phyloP scores from a whole-genome alignment of 1,140 invertebrate species.

The Aphis craccivora region DNA sequence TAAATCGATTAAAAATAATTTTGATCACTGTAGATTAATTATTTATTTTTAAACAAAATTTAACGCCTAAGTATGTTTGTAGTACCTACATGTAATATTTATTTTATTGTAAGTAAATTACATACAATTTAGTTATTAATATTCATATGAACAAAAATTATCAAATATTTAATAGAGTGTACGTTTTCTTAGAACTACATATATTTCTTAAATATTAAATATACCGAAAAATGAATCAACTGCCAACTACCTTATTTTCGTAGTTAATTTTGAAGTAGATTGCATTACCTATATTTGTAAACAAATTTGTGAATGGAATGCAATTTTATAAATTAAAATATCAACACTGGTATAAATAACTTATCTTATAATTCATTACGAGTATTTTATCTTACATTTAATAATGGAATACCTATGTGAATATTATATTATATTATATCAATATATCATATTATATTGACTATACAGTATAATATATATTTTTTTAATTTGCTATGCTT shows the following conservation, averaged over 20 bases:
- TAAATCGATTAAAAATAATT: background rate
- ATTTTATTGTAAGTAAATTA: background rate
- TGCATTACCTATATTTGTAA: background rate
- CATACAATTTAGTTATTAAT: background rate
- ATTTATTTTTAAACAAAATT: background rate
- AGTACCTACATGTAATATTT: background rate
- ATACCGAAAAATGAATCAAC: background rate
- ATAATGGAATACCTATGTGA: background rate
- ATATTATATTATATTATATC: background rate
- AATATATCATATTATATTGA: background rate
- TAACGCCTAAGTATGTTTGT: background rate
- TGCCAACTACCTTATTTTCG: background rate
- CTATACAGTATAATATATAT: too few relatives aligned
- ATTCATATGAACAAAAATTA: background rate
- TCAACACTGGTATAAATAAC: too few relatives aligned
- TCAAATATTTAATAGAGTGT: background rate
- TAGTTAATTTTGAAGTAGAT: background rate
- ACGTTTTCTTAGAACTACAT: background rate
- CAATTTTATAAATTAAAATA: background rate
- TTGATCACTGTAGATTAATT: background rate
- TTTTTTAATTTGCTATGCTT: background rate
- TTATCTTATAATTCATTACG: background rate
- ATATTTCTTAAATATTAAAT: background rate
- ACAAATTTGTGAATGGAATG: background rate
- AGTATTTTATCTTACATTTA: too few relatives aligned